Evolutionary conservation across 2,113 vertebrate species (phyloP).

Genomic region (Pituophis catenifer): DNA sequence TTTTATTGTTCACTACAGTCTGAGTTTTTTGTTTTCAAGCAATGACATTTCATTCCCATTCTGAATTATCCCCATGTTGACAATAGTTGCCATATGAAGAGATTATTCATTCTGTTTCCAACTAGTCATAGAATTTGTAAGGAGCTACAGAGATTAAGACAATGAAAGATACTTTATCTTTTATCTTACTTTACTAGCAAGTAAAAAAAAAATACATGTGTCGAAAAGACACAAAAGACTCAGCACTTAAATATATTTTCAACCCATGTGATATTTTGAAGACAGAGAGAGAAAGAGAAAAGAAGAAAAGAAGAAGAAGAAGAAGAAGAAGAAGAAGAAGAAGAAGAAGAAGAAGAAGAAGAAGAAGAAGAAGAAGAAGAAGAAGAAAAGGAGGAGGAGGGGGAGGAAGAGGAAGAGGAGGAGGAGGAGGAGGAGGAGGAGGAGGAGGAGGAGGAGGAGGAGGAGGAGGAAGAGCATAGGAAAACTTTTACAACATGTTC

Average conservation of each 20-base stretch:
- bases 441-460: no score
- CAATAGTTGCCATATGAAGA: background rate
- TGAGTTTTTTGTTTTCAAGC: background rate
- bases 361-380: no score
- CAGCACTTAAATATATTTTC: background rate
- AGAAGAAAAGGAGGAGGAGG: no score
- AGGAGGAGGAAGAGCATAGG: background rate
- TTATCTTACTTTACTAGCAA: background rate
- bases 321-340: no score
- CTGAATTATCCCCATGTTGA: background rate
- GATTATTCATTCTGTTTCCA: background rate
- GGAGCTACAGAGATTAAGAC: background rate
- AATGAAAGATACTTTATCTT: background rate
- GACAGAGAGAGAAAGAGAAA: no score
- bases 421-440: no score
- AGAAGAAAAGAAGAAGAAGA: no score
- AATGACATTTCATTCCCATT: background rate
- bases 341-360: no score
- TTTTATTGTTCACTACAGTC: background rate
- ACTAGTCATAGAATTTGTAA: background rate
- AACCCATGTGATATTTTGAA: background rate
- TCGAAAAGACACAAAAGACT: background rate
- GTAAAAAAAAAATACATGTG: background rate
- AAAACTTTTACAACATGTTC: background rate
- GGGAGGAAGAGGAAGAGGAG: no score